These are phyloP conservation scores for Agrilus mali DNA, from an alignment of 2,888 invertebrate genomes.

Conservation along the genomic window DNA sequence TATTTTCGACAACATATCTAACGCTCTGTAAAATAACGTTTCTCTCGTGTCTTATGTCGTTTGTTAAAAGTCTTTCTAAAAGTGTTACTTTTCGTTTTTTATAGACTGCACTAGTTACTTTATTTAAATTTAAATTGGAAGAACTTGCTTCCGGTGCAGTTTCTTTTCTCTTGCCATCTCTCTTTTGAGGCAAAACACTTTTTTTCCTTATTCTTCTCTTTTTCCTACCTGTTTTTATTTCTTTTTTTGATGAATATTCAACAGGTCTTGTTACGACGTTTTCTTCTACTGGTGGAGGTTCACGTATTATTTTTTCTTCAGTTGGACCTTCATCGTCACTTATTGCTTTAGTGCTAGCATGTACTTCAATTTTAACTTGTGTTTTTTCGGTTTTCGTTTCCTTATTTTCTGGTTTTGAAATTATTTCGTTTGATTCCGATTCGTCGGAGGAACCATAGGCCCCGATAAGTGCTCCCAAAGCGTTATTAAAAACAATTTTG, in stretches of 20 bases:
- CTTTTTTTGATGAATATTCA: background rate
- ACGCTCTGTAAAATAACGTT: constrained; percentile 81
- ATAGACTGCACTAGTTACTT: constrained; percentile 1
- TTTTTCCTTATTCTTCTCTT: constrained; percentile 9
- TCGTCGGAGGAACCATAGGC: constrained; percentile 45
- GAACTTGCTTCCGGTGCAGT: constrained; percentile 12
- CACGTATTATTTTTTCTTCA: constrained; percentile 34
- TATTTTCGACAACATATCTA: constrained; percentile 60
- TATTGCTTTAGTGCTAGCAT: background rate
- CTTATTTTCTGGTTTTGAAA: constrained; percentile 4
- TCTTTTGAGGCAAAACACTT: constrained; percentile 9
- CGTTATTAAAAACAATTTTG: constrained; percentile 34
- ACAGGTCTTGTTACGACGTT: constrained; percentile 1
- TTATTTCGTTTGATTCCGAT: constrained; percentile 18
- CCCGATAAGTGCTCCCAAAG: constrained; percentile 42
- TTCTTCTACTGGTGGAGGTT: constrained; percentile 16
- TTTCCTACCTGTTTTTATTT: constrained; percentile 8
- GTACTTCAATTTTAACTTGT: background rate
- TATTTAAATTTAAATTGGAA: constrained; percentile 14
- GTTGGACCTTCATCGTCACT: constrained; percentile 39
- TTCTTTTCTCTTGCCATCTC: background rate
- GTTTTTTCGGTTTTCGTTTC: background rate
- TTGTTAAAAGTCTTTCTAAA: constrained; percentile 56
- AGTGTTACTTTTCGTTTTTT: constrained; percentile 40
- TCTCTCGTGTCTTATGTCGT: constrained; percentile 74